Percentiles rank a stretch among this genome's conserved stretches.
Conservation (phyloP, 2,888 invertebrate genomes). For the Aradus depressus region DNA sequence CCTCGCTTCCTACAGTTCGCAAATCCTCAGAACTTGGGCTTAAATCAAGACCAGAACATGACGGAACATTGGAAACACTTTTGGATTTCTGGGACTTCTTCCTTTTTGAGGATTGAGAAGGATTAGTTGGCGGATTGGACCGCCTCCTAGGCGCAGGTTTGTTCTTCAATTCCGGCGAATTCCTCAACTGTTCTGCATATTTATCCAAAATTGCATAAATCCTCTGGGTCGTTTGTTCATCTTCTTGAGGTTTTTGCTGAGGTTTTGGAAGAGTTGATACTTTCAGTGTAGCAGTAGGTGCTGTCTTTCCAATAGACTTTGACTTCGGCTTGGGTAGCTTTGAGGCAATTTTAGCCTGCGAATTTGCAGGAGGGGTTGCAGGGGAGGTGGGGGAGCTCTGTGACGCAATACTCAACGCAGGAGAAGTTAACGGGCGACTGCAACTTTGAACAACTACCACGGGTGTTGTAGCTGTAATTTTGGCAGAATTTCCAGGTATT, state of each 20-base stretch:
- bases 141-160: conserved; percentile 67
- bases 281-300: conserved; percentile 44
- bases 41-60: conserved; percentile 39
- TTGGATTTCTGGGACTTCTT: conserved; percentile 55
- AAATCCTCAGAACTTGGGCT: conserved; percentile 55
- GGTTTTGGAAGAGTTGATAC: conserved; percentile 54
- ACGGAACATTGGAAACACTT: conserved; percentile 35
- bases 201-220: conserved; percentile 69
- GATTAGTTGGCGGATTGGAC: conserved; percentile 60
- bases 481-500: conserved; percentile 23
- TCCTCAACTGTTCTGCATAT: conserved; percentile 66
- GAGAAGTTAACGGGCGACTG: conserved; percentile 44
- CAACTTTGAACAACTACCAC: conserved; percentile 44
- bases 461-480: conserved; percentile 37
- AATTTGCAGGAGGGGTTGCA: conserved; percentile 39
- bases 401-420: conserved; percentile 45
- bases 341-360: conserved; percentile 26
- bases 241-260: conserved; percentile 64
- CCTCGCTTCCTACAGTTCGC: conserved; percentile 61
- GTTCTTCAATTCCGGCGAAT: conserved; percentile 66
- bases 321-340: conserved; percentile 31
- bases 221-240: conserved; percentile 67
- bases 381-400: conserved; percentile 48
- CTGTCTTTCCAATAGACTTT: conserved; percentile 39
- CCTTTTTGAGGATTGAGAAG: conserved; percentile 55